Conservation (phyloP, 2,888 invertebrate genomes). For the Caenorhabditis virilis region DNA sequence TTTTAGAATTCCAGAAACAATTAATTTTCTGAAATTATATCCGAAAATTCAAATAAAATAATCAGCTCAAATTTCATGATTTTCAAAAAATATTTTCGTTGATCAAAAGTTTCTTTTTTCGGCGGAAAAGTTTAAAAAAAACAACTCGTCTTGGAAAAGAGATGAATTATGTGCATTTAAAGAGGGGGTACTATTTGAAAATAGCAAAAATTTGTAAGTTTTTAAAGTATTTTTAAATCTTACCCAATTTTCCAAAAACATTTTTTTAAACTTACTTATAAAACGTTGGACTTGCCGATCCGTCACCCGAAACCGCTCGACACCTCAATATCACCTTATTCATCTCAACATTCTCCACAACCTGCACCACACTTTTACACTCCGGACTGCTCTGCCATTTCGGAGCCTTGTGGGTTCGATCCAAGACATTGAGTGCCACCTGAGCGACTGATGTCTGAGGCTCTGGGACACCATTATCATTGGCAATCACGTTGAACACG, state of each 20-base stretch:
- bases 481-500: slow-evolving; percentile 78
- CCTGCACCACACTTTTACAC: slow-evolving; percentile 47
- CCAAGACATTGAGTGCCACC: slow-evolving; percentile 74
- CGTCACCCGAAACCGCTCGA: slow-evolving; percentile 55
- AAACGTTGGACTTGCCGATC: slow-evolving; percentile 46
- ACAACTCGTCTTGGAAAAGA: no score
- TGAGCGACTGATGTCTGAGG: slow-evolving; percentile 78
- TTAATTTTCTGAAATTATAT: no score
- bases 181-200: no score
- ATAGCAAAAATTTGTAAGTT: no score
- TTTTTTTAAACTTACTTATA: slow-evolving; percentile 55
- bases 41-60: no score
- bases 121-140: no score
- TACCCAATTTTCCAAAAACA: neutral
- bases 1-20: no score
- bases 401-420: slow-evolving; percentile 58
- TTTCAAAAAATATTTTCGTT: no score
- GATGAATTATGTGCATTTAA: no score
- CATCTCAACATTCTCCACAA: slow-evolving; percentile 59
- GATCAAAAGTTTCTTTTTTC: no score
- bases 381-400: slow-evolving; percentile 57
- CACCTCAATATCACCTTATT: slow-evolving; percentile 61
- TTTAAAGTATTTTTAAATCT: neutral
- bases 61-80: no score
- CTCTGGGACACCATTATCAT: slow-evolving; percentile 77